Evolutionary conservation across 2,888 invertebrate genomes (phyloP).

Genomic region (Lomographa bimaculata): DNA sequence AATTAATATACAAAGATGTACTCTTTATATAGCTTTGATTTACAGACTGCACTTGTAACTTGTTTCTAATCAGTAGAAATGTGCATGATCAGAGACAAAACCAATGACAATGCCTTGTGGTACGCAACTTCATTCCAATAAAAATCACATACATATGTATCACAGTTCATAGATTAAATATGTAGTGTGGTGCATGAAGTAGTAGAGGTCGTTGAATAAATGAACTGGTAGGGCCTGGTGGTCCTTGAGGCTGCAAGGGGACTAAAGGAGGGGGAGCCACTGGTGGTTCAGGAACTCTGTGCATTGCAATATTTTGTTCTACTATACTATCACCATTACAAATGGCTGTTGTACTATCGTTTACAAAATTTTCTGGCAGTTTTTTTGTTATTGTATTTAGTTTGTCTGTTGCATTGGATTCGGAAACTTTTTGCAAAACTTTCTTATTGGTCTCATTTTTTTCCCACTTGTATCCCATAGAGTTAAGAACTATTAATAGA

Average conservation of each 20-base stretch:
- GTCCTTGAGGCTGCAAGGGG: constrained; percentile 2
- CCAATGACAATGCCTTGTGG: constrained; percentile 1
- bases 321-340: not conserved
- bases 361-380: not conserved
- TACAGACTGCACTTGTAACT: too few species aligned
- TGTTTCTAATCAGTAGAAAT: too few species aligned
- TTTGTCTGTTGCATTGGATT: too few species aligned
- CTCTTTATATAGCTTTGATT: too few species aligned
- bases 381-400: not conserved
- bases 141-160: too few species aligned
- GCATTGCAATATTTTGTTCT: constrained; percentile 4
- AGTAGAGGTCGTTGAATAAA: constrained; percentile 12
- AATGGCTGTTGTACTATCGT: not conserved
- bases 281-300: not conserved
- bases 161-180: too few species aligned
- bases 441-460: constrained; percentile 19
- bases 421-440: constrained; percentile 16
- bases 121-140: not conserved
- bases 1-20: too few species aligned
- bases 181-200: constrained; percentile 14
- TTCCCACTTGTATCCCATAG: constrained; percentile 24
- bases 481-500: constrained; percentile 19
- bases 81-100: too few species aligned
- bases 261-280: constrained; percentile 1
- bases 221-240: not conserved